phyloP scores from a whole-genome alignment of 2,888 invertebrate species.

The Microdon myrmicae region DNA sequence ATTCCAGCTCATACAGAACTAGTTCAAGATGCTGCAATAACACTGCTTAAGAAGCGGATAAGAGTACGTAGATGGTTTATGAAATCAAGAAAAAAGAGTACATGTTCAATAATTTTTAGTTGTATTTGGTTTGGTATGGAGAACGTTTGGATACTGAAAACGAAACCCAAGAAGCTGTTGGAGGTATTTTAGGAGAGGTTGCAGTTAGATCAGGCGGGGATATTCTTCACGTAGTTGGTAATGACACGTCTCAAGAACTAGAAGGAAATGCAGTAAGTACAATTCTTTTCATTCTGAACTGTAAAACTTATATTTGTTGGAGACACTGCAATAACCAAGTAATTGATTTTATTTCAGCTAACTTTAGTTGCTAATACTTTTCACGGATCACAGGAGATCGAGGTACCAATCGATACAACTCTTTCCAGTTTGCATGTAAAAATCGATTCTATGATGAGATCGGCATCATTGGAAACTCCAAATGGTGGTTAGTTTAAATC shows the following conservation, averaged over 20 bases:
- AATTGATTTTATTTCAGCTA: too few relatives aligned
- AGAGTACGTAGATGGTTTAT: slow-evolving; percentile 59
- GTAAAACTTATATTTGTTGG: too few relatives aligned
- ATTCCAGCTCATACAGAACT: slow-evolving; percentile 70
- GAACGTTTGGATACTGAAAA: slow-evolving; percentile 63
- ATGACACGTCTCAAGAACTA: slow-evolving; percentile 62
- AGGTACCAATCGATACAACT: slow-evolving; percentile 64
- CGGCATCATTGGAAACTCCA: slow-evolving; percentile 65
- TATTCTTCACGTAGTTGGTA: slow-evolving; percentile 66
- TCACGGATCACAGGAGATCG: slow-evolving; percentile 62
- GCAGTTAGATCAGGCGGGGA: slow-evolving; percentile 67
- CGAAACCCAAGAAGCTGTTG: slow-evolving; percentile 65
- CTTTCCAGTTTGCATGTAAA: slow-evolving; percentile 64
- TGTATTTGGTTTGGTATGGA: slow-evolving; percentile 69
- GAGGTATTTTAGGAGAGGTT: slow-evolving; percentile 67
- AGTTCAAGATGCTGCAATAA: slow-evolving; percentile 66
- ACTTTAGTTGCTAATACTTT: slow-evolving; percentile 62
- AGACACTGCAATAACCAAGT: too few relatives aligned
- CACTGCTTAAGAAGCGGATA: slow-evolving; percentile 67
- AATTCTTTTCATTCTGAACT: neutral
- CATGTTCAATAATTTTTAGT: slow-evolving; percentile 57
- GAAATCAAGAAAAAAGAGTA: slow-evolving; percentile 18
- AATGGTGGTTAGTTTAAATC: slow-evolving; percentile 66
- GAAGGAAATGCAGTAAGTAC: slow-evolving; percentile 64
- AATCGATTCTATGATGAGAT: slow-evolving; percentile 63